Evolutionary conservation across 23 tunicate species (phyloP).

Genomic region (Botrylloides violaceus): DNA sequence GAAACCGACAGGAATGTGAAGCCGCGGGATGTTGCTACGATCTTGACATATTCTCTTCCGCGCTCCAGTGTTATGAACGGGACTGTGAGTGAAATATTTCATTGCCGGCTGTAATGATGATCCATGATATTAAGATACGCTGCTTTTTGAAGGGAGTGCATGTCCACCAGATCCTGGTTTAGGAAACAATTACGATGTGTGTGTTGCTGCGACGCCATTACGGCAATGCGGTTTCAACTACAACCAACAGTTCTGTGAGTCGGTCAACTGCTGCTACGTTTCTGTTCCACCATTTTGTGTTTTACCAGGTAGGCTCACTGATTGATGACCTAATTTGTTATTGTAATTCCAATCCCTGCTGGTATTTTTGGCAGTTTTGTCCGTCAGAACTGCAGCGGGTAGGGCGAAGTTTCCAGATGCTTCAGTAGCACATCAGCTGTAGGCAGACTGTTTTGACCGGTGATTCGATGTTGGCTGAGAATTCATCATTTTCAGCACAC

Average conservation of each 20-base stretch:
- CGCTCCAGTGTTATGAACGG: not conserved
- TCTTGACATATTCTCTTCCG: not conserved
- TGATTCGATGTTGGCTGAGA: no score
- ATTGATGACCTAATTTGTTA: no score
- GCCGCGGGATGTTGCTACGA: slow-evolving; percentile 11
- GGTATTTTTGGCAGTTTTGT: no score
- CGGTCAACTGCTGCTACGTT: not conserved
- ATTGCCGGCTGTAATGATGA: not conserved
- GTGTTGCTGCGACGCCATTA: not conserved
- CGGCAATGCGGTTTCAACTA: not conserved
- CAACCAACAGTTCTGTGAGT: not conserved
- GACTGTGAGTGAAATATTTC: not conserved
- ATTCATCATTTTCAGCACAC: no score
- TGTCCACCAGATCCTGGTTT: not conserved
- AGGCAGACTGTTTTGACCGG: no score
- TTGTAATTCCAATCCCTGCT: no score
- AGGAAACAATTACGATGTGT: not conserved
- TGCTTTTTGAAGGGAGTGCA: no score
- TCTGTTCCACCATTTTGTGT: no score
- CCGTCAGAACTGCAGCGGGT: no score
- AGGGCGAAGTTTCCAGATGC: no score
- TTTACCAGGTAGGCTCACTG: no score
- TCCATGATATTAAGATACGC: not conserved
- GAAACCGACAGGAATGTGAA: not conserved
- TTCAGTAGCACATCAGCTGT: no score